A percentile compares a stretch with the other conserved stretches of the same genome.
These are phyloP conservation scores for Ovibos moschatus DNA, from an alignment of 2,113 vertebrate genomes.

Conservation along the genomic window DNA sequence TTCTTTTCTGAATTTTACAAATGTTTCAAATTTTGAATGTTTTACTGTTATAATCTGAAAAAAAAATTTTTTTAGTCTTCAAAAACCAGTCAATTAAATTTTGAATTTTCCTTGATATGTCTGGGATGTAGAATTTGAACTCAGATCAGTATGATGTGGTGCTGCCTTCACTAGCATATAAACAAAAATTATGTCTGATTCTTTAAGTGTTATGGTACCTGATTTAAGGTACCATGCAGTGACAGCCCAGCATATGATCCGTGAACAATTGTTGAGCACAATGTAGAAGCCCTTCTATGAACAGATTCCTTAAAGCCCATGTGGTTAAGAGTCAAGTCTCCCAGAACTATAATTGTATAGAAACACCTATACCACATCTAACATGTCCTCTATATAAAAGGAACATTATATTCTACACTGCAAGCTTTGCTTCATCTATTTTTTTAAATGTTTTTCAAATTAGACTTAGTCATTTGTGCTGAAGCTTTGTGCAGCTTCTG, in stretches of 20 bases:
- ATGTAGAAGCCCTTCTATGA: background rate
- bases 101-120: background rate
- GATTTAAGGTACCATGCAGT: background rate
- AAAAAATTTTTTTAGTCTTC: background rate
- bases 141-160: background rate
- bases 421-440: background rate
- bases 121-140: background rate
- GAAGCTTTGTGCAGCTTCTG: background rate
- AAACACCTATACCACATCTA: background rate
- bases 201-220: background rate
- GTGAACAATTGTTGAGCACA: background rate
- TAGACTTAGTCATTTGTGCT: constrained; percentile 24
- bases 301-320: background rate
- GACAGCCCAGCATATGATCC: too few species aligned
- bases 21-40: background rate
- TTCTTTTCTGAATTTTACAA: background rate
- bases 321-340: background rate
- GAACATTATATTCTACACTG: background rate
- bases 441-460: background rate
- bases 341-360: background rate
- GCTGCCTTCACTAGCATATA: background rate
- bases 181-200: background rate
- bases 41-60: background rate
- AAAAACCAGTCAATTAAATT: background rate
- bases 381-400: background rate